Base-by-base conservation (phyloP, 2,888 invertebrate species). In the Zootermopsis nevadensis region DNA sequence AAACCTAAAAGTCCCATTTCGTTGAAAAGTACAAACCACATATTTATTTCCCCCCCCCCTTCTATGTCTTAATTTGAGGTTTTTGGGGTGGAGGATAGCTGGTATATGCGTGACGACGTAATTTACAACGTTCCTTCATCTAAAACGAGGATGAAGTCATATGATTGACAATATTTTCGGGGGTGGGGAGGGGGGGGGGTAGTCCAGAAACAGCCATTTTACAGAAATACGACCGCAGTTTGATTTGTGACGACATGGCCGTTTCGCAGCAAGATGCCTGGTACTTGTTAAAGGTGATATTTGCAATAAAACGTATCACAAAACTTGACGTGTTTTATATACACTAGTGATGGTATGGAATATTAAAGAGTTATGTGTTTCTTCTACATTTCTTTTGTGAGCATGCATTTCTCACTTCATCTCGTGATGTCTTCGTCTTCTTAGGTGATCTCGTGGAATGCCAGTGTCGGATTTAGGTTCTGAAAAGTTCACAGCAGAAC, bases 51-150 rank as follows among this genome's bases (percentile, higher is more conserved):
- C 27, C 77, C 77, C 48, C 27, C 77, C 77, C 48, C 38, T 48
- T 27, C 42, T 19, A n/a, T 42, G 33, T 48, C 48, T 77, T 77
- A 77, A 48, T 77, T 77, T 30, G 77, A 42, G 77, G 77, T 48
- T 77, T 77, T 35, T 0, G 77, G 30, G 77, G 48, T 30, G 24
- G 19, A 27, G 48, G 77, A 27, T 3, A 27, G 42, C n/a, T 48
- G 77, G 77, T 48, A 22, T 48, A 77, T 77, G 77, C 77, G 77
- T 77, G 77, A 77, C 77, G 48, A 77, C 30, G 19, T 77, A 77
- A 77, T 77, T 77, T 77, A 77, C 48, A 15, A 48, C 48, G 48
- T 3, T 19, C 48, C 48, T 19, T 15, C 15, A 4, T 19, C 19
- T 15, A 15, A n/a, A n/a, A n/a, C n/a, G 19, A 48, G 48, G 48